Base-by-base conservation (phyloP, 1,140 invertebrate species). In the Nasonia giraulti region DNA sequence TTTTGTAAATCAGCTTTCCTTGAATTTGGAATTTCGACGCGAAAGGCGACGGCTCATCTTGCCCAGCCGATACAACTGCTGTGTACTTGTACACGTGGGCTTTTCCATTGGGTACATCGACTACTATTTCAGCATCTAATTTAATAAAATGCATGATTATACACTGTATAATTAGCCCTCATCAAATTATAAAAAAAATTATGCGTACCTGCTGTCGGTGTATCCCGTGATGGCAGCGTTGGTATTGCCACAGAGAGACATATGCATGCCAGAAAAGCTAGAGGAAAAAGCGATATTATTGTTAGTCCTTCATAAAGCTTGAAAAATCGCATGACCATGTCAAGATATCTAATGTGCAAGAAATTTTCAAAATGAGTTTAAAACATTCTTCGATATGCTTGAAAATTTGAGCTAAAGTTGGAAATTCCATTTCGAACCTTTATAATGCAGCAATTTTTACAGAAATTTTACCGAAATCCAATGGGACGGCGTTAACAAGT, bases 41-140 rank as follows among this genome's bases (percentile, higher is more conserved):
- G 78, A 89, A 92, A 11, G 88, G 40, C n/a, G 79, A 81, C 27
- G 93, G 92, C 8, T 91, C 85, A 31, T 91, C 83, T 27, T 89
- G 88, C 20, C 91, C 93, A 33, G 90, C 87, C 69, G 90, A 91
- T 14, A 91, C 87, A 33, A 89, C 88, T 23, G 89, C 91, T 31
- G 88, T 84, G 81, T 93, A 94, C 62, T 91, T 89, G 87, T 92
- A 94, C 20, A 91, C 84, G 1, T 92, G 50, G 40, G 88, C 89
- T 88, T 92, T 92, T 73, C 87, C 90, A 50, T 86, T 84, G 7
- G 90, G 92, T 31, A 91, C 88, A 75, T 86, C 17, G 17, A 62
- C 8, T n/a, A n/a, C 7, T n/a, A 5, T 20, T n/a, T 1, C 55
- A 20, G 4, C 3, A 62, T 62, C 6, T 20, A 62, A 62, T 0